Base-by-base conservation (phyloP, 2,888 invertebrate species). In the Hirtodrosophila duncani region DNA sequence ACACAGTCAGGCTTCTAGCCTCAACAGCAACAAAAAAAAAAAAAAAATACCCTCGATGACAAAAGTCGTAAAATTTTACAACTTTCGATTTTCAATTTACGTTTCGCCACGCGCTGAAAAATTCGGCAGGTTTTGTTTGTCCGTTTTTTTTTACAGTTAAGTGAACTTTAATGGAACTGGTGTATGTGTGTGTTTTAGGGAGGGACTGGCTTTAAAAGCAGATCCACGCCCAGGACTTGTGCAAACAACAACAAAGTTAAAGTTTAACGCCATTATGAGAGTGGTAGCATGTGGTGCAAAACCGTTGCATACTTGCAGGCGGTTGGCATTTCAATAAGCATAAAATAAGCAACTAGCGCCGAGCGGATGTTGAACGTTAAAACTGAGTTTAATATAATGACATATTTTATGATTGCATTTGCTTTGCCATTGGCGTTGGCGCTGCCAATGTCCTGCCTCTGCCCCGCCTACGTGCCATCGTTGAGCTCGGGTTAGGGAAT, bases 41-140 rank as follows among this genome's bases (percentile, higher is more conserved):
- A 29, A 26, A 13, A 6, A 38, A 11, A 33, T 20, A 33, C 13
- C n/a, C 3, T 7, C 24, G 30, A 39, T 23, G 33, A 31, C 31
- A 11, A 37, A 34, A 41, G 34, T 41, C 49, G 49, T 84, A 69
- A 84, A 78, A 83, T 81, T 82, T 83, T 71, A 82, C 75, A 81
- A 81, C 81, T 84, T 82, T 83, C 83, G 77, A 82, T 83, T 82
- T 83, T 81, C 83, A 79, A 82, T 83, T 80, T 58, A 41, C 45
- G n/a, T 55, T 48, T 63, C 34, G 30, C 49, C 43, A 33, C 53
- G 20, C 41, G 27, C 33, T 27, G 10, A n/a, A 9, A 43, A 42
- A 30, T 50, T 46, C 20, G n/a, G 38, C 39, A 60, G 18, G 1
- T 39, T 38, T 26, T 42, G 34, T 27, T 33, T 33, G 33, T 20